phyloP scores from a whole-genome alignment of 2,113 vertebrate genomes.

The Colius striatus region DNA sequence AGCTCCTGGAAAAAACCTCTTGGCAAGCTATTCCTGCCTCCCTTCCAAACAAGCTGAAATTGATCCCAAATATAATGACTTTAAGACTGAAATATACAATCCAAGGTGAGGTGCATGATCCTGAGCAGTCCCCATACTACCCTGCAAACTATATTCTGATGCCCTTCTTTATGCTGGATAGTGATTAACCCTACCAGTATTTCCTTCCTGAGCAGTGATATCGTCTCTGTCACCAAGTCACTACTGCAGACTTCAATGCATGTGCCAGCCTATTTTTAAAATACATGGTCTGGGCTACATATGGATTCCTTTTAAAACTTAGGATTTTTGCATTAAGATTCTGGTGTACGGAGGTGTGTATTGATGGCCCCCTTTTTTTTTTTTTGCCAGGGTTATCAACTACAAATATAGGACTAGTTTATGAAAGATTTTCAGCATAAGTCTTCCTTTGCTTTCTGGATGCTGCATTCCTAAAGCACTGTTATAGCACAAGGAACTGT shows the following conservation, averaged over 20 bases:
- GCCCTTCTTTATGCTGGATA: neutral
- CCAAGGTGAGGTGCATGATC: neutral
- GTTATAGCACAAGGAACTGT: neutral
- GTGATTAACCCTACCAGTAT: too few relatives aligned
- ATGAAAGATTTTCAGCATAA: neutral
- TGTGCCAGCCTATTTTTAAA: neutral
- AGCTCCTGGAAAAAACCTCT: conserved; percentile 15
- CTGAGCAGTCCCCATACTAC: neutral
- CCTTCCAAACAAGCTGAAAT: conserved; percentile 4
- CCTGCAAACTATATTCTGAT: neutral
- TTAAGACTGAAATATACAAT: conserved; percentile 9
- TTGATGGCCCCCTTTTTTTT: neutral
- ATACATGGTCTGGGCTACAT: neutral
- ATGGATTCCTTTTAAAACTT: neutral
- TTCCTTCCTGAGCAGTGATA: neutral
- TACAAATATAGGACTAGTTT: neutral
- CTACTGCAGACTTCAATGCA: neutral
- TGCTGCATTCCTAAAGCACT: neutral
- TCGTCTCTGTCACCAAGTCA: neutral
- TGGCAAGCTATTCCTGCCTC: neutral
- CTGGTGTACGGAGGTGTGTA: neutral
- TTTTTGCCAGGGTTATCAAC: neutral
- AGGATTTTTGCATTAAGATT: neutral
- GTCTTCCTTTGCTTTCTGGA: neutral
- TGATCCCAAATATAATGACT: neutral